Evolutionary conservation across 2,888 invertebrate species (phyloP).

Genomic region (Scaptomyza parva): DNA sequence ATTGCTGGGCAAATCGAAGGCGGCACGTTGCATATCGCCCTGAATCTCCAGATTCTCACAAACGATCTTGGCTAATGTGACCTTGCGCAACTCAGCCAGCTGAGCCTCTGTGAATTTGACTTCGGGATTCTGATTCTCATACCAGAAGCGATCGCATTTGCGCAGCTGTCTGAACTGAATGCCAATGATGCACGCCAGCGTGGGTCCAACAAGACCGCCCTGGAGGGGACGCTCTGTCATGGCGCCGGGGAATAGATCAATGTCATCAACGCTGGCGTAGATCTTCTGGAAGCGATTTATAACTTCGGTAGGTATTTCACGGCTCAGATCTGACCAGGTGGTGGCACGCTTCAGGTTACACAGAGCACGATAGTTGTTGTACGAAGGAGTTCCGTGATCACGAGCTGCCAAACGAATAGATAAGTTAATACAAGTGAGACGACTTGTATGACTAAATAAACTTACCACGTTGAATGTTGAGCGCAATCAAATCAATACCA

Average conservation of each 20-base stretch:
- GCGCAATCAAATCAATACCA: constrained; percentile 95
- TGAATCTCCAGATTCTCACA: constrained; percentile 96
- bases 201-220: constrained; percentile 97
- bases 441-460: constrained; percentile 12
- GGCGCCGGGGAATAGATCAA: constrained; percentile 97
- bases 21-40: constrained; percentile 94
- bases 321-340: constrained; percentile 93
- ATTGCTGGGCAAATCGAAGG: constrained; percentile 95
- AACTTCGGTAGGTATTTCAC: constrained; percentile 94
- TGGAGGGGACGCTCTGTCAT: constrained; percentile 95
- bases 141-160: constrained; percentile 98
- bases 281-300: constrained; percentile 91
- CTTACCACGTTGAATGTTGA: constrained; percentile 92
- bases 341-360: constrained; percentile 95
- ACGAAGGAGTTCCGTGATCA: constrained; percentile 95
- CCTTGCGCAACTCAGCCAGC: constrained; percentile 93
- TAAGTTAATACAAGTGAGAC: not conserved
- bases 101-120: constrained; percentile 94
- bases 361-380: constrained; percentile 95
- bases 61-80: constrained; percentile 92
- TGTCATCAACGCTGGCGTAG: constrained; percentile 96
- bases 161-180: constrained; percentile 95
- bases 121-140: constrained; percentile 93
- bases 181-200: constrained; percentile 97
- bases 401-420: constrained; percentile 85